phyloP scores from a whole-genome alignment of 2,797 vertebrate genomes.

The Intellagama lesueurii region DNA sequence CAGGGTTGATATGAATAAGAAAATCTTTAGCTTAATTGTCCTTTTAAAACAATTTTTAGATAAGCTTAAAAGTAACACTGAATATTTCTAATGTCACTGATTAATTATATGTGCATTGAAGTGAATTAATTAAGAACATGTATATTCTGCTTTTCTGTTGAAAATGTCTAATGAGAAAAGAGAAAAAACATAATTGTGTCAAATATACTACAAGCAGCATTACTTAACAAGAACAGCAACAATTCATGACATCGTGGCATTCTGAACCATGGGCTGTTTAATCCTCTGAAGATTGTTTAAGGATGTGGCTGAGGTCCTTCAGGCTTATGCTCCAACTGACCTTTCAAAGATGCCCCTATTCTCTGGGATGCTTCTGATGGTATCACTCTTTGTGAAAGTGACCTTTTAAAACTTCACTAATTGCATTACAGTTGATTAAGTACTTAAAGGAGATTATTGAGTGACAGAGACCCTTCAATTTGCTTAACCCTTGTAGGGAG shows the following conservation, averaged over 20 bases:
- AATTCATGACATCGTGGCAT: neutral
- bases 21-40: too few relatives aligned
- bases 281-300: neutral
- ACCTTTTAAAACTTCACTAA: conserved; percentile 69
- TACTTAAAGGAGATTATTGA: conserved; percentile 62
- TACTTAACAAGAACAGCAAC: neutral
- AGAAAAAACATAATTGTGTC: neutral
- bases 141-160: neutral
- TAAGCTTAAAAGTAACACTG: neutral
- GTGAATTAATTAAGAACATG: neutral
- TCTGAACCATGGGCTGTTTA: neutral
- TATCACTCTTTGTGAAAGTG: conserved; percentile 26
- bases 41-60: neutral
- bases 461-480: conserved; percentile 59
- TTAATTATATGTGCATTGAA: fast-evolving
- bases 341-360: neutral
- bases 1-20: neutral
- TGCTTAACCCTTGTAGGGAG: conserved; percentile 63
- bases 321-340: neutral
- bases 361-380: neutral
- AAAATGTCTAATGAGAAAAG: neutral
- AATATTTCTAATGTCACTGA: neutral
- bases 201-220: neutral
- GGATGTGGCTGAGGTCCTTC: fast-evolving
- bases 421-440: conserved; percentile 68